Base-by-base conservation (phyloP, 1,140 invertebrate genomes). In the Dendrolimus kikuchii region DNA sequence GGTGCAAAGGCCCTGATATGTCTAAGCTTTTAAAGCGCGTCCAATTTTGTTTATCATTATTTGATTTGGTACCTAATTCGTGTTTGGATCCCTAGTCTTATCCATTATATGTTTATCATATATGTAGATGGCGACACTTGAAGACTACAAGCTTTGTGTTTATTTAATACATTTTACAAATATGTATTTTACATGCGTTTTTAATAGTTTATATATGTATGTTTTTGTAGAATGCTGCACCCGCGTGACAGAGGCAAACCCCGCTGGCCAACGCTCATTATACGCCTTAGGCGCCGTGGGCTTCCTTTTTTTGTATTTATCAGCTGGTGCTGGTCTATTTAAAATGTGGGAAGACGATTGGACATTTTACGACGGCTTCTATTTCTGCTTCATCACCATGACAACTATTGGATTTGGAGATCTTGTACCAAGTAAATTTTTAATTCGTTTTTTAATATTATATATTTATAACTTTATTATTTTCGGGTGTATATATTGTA, bases 301-400 rank as follows among this genome's bases (percentile, higher is more conserved):
- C 4, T 91, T 95, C 53, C 85, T 96, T 5, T 91, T 95, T 47
- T 68, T 95, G 7, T 96, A 95, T 79, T 84, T 96, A 47, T 92
- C 94, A 2, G 91, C 92, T 2, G 95, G 95, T 1, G 92, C 94
- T 0, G 93, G 91, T 5, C 76, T 94, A 43, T 92, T 93, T 60
- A 91, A 92, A 70, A 87, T 92, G 53, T 95, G 93, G 92, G 94
- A 96, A 71, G 92, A 95, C 57, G 93, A 95, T 45, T 98, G 96
- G 96, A 91, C 90, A 4, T 97, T 97, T 81, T 96, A 96, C 65
- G 95, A 98, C 64, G 94, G 95, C 9, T 97, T 97, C 77, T 98
- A 98, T 82, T 98, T 97, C 69, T 96, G 95, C 70, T 98, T 98
- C 71, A 95, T 98, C 47, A 97, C 96, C 0, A 96, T 98, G 95